Percentiles rank a stretch among this genome's conserved stretches.
These are phyloP conservation scores for Dendrocopos noguchii DNA, from an alignment of 2,113 vertebrate genomes.

Conservation along the genomic window DNA sequence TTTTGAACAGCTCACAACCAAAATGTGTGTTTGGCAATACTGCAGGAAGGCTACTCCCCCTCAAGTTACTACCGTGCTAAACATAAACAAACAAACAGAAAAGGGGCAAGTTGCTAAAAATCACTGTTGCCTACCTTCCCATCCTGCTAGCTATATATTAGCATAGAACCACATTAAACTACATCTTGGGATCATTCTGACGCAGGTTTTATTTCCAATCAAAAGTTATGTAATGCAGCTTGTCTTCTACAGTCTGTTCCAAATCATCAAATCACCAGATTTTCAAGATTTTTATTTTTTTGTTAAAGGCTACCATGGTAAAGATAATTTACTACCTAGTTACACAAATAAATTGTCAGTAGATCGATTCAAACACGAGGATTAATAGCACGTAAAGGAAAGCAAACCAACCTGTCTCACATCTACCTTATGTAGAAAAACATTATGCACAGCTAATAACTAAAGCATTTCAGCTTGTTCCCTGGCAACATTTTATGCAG, in stretches of 20 bases:
- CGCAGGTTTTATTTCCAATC: not conserved
- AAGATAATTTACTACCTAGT: not conserved
- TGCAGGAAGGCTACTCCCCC: not conserved
- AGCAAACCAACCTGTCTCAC: not conserved
- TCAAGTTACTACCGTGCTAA: not conserved
- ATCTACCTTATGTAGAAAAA: not conserved
- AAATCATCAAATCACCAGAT: not conserved
- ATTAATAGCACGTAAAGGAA: not conserved
- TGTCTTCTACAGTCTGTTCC: not conserved
- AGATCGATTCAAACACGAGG: not conserved
- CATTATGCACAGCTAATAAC: not conserved
- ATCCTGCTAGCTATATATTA: not conserved
- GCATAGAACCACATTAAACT: not conserved
- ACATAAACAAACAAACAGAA: not conserved
- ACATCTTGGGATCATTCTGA: not conserved
- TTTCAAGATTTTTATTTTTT: not conserved
- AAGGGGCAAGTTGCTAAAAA: not conserved
- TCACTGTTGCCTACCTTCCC: not conserved
- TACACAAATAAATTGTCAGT: not conserved
- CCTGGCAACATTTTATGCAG: not conserved
- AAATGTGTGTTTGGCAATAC: not conserved
- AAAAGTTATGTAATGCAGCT: not conserved
- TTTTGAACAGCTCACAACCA: not conserved
- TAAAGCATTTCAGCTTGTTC: not conserved
- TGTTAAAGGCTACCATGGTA: not conserved